These are phyloP conservation scores for Dreissena rostriformis DNA, from an alignment of 1,140 invertebrate genomes.

Conservation along the genomic window DNA sequence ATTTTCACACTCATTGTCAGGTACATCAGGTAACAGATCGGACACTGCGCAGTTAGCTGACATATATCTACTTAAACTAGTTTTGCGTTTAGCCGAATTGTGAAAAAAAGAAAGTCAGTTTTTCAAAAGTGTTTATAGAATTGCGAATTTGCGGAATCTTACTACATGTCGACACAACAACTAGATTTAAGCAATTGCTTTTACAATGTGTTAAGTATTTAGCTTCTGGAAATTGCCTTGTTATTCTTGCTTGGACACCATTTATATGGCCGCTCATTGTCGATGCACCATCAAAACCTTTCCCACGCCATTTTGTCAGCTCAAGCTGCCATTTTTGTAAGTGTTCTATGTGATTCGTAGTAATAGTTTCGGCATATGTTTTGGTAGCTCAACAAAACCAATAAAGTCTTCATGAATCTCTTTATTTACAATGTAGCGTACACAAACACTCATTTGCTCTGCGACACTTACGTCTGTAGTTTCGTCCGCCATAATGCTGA, in stretches of 20 bases:
- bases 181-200: not conserved
- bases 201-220: not conserved
- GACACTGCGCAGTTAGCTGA: not conserved
- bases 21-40: not conserved
- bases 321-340: not conserved
- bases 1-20: not conserved
- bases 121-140: not conserved
- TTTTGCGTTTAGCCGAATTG: not conserved
- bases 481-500: no score
- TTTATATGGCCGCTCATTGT: not conserved
- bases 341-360: not conserved
- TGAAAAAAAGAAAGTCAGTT: not conserved
- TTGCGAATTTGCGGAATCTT: not conserved
- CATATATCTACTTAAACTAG: not conserved
- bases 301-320: not conserved
- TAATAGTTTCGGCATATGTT: not conserved
- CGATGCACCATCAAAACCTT: not conserved
- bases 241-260: not conserved
- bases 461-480: no score
- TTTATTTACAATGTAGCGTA: not conserved
- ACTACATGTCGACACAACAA: not conserved
- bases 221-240: not conserved
- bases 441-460: no score
- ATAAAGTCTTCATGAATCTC: not conserved
- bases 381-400: not conserved